Conservation (phyloP, 2,113 vertebrate species). For the Oryzias curvinotus region DNA sequence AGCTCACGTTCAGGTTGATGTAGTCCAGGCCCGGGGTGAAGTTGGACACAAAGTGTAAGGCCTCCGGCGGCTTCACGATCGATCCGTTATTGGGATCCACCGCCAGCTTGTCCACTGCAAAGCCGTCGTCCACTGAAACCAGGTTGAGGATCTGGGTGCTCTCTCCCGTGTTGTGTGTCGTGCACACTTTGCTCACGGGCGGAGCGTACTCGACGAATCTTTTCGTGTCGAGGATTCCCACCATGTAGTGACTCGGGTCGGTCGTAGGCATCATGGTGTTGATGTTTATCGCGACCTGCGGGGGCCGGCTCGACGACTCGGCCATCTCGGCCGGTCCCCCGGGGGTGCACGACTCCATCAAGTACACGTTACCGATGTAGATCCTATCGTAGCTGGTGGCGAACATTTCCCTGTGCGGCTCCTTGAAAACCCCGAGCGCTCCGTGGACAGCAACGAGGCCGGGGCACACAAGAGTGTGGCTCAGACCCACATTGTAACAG, state of each 20-base stretch:
- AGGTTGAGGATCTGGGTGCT: background rate
- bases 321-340: background rate
- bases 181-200: constrained; percentile 9
- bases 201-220: background rate
- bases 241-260: background rate
- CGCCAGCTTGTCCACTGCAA: background rate
- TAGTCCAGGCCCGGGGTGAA: constrained; percentile 21
- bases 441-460: constrained; percentile 7
- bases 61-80: background rate
- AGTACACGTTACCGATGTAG: constrained; percentile 2
- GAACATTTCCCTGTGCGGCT: constrained; percentile 11
- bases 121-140: background rate
- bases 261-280: background rate
- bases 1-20: constrained; percentile 16
- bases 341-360: constrained; percentile 6
- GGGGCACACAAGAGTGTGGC: background rate
- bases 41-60: constrained; percentile 1
- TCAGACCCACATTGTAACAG: background rate
- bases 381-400: constrained; percentile 22
- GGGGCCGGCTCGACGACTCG: accelerated
- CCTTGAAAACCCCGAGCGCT: constrained; percentile 6
- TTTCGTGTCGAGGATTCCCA: constrained; percentile 1
- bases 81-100: background rate
- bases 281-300: constrained; percentile 4
- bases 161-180: accelerated